Evolutionary conservation across 2,797 vertebrate species (phyloP).

Genomic region (Pangasius sanitwongsei): DNA sequence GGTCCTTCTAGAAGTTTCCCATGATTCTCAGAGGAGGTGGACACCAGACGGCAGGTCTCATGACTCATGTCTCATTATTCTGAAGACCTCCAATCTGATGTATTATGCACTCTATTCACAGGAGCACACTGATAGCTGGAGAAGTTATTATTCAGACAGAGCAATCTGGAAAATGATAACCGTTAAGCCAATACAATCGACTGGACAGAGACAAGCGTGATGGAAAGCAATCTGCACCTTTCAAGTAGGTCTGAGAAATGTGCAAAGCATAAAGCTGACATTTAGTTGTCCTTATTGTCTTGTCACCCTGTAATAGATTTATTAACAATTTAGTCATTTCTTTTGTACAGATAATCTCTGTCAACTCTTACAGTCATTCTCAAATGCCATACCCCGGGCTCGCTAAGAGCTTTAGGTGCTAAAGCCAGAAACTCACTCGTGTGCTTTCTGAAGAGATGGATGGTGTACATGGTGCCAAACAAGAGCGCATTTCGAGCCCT

Average conservation of each 20-base stretch:
- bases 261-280: not conserved
- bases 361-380: not conserved
- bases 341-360: constrained; percentile 8
- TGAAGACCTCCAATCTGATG: constrained; percentile 51
- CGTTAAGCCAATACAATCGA: constrained; percentile 30
- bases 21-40: not conserved
- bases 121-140: not conserved
- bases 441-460: constrained; percentile 17
- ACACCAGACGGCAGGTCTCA: constrained; percentile 8
- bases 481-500: constrained; percentile 1
- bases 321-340: not conserved
- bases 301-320: not conserved
- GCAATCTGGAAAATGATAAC: constrained; percentile 44
- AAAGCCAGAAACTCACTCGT: not conserved
- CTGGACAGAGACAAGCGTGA: not conserved
- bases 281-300: not conserved
- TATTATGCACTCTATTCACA: constrained; percentile 38
- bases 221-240: not conserved
- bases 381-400: not conserved
- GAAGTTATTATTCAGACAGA: constrained; percentile 37
- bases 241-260: not conserved
- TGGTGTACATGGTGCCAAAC: not conserved
- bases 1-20: constrained; percentile 1
- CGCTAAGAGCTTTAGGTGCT: constrained; percentile 4
- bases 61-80: constrained; percentile 55